Evolutionary conservation across 2,888 invertebrate genomes (phyloP).

Genomic region (Gryllus longicercus): DNA sequence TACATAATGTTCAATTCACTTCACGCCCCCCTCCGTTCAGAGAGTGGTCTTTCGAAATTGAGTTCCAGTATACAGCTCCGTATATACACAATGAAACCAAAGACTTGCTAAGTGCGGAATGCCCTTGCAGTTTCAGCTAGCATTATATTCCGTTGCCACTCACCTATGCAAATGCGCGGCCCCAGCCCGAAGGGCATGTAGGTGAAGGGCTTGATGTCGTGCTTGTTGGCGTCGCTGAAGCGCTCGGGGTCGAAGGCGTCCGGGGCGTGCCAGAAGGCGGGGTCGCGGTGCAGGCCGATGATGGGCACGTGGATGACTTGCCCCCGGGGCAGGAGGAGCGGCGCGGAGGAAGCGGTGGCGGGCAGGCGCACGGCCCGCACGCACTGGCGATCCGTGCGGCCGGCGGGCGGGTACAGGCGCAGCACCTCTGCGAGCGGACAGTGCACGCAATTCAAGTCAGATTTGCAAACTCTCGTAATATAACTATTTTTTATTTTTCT

Average conservation of each 20-base stretch:
- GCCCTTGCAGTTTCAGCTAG: no score
- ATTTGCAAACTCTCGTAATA: no score
- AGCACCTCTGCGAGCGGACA: background rate
- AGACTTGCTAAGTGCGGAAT: no score
- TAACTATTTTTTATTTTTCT: no score
- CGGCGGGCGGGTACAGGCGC: slow-evolving; percentile 29
- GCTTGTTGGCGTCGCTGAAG: background rate
- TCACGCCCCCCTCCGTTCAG: no score
- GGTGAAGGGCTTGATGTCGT: background rate
- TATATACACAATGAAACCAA: no score
- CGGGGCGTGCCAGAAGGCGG: background rate
- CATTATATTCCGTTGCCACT: background rate
- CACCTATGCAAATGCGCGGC: background rate
- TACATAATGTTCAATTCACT: no score
- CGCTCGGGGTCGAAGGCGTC: background rate
- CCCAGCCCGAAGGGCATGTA: background rate
- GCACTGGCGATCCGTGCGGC: slow-evolving; percentile 37
- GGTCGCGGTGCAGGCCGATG: background rate
- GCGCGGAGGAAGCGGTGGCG: background rate
- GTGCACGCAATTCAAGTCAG: no score
- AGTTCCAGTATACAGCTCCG: no score
- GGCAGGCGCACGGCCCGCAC: background rate
- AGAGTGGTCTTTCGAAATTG: no score
- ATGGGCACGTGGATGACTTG: background rate
- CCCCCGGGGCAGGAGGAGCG: background rate